Base-by-base conservation (phyloP, 2,113 vertebrate species). In the Larimichthys crocea region DNA sequence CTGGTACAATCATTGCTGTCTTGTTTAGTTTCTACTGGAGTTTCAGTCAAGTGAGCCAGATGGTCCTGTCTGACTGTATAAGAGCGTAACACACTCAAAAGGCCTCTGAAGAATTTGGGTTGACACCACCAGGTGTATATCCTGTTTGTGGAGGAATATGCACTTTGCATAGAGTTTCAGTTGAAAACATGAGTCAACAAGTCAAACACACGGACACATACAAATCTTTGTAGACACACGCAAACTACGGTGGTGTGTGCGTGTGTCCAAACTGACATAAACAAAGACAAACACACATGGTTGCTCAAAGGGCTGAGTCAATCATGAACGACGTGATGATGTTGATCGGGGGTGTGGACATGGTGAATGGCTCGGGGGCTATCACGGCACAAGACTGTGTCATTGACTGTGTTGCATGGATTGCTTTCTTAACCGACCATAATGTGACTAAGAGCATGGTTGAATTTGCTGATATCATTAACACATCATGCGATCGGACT, bases 91-190 rank as follows among this genome's bases (percentile, higher is more conserved):
- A 74, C 66, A 72, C 52, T 83, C 70, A 84, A 74, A 89, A 83
- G 52, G 66, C 64, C 52, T 87, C 68, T 71, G 68, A 81, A 83
- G 50, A 88, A 88, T 89, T 67, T 85, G 74, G 86, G 81, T 69
- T 88, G 84, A 86, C 85, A 85, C 88, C 71, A 89, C 85, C 90
- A 89, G 91, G 87, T 90, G 90, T 67, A 62, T 66, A 90, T 89
- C 89, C 90, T 90, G 92, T 91, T 89, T 88, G 83, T 72, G 68
- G 79, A 79, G 82, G 78, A 84, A 74, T 70, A 31, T 69, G 65
- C 61, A 62, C 70, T 86, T 87, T 88, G 88, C 84, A 89, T 85
- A 76, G 56, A 84, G 82, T 84, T 92, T 91, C 89, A 82, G 76
- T 86, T 83, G 67, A 79, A 88, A 86, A 86, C 77, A 78, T 86